phyloP scores from a whole-genome alignment of 2,888 invertebrate genomes.

The Plutella xylostella region DNA sequence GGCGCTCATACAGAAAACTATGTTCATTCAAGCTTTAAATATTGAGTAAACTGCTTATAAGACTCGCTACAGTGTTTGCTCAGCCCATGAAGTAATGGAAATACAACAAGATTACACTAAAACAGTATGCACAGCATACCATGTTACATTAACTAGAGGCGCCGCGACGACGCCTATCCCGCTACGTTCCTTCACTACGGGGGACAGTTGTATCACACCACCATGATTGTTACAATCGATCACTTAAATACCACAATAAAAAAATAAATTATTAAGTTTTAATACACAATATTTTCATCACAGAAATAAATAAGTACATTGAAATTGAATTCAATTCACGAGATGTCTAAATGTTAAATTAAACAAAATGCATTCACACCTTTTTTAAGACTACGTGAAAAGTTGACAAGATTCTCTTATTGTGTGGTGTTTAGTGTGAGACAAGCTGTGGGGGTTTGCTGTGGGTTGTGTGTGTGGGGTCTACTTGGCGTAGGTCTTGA shows the following conservation, averaged over 20 bases:
- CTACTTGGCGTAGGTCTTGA: slow-evolving; percentile 56
- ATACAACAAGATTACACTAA: slow-evolving; percentile 14
- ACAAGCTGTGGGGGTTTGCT: background rate
- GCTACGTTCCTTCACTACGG: slow-evolving; percentile 1
- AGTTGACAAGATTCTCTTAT: too few species aligned
- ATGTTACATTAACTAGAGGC: slow-evolving; percentile 7
- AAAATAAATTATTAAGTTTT: background rate
- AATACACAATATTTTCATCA: background rate
- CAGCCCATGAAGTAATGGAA: slow-evolving; percentile 15
- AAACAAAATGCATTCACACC: background rate
- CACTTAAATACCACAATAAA: background rate
- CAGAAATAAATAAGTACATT: slow-evolving; percentile 9
- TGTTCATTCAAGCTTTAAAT: slow-evolving; percentile 7
- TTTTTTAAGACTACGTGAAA: background rate
- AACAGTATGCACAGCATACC: slow-evolving; percentile 39
- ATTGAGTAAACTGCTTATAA: slow-evolving; percentile 6
- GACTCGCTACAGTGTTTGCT: slow-evolving; percentile 8
- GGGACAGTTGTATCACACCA: slow-evolving; percentile 43
- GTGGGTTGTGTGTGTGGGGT: slow-evolving; percentile 4
- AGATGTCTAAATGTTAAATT: background rate
- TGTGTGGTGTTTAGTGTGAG: background rate
- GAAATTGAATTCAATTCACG: background rate
- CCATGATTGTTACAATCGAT: slow-evolving; percentile 17
- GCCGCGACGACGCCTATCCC: slow-evolving; percentile 22
- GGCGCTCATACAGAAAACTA: too few species aligned